phyloP scores from a whole-genome alignment of 2,888 invertebrate genomes.

The Acronicta psi region DNA sequence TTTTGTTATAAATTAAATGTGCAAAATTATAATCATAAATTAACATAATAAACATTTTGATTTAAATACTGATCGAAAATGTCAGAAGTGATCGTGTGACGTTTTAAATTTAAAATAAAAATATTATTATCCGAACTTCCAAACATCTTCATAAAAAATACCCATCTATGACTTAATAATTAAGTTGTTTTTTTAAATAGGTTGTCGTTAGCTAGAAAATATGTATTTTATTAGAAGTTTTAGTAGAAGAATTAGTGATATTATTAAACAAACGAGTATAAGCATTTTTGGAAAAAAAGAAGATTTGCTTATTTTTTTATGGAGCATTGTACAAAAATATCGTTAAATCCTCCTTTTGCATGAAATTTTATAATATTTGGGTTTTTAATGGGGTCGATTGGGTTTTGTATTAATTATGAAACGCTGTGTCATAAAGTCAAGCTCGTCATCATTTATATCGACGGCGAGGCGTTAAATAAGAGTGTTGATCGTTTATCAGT shows the following conservation, averaged over 20 bases:
- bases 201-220: no score
- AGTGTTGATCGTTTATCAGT: slow-evolving; percentile 51
- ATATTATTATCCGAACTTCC: no score
- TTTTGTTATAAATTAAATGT: slow-evolving; percentile 20
- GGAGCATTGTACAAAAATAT: no score
- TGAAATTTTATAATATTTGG: no score
- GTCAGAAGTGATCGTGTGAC: slow-evolving; percentile 17
- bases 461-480: slow-evolving; percentile 33
- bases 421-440: slow-evolving; percentile 1
- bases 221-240: no score
- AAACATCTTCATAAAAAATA: neutral
- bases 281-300: neutral
- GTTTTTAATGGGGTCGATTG: no score
- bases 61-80: slow-evolving; percentile 41
- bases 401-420: no score
- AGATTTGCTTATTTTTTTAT: no score
- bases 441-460: slow-evolving; percentile 2
- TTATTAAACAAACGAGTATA: neutral
- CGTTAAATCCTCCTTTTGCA: no score
- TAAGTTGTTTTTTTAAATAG: neutral
- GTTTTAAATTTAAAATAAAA: no score
- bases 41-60: slow-evolving; percentile 43
- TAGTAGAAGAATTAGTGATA: no score
- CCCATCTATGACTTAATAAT: no score
- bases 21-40: slow-evolving; percentile 15